Evolutionary conservation across 2,888 invertebrate species (phyloP).

Genomic region (Brachynemurus nebulosus): DNA sequence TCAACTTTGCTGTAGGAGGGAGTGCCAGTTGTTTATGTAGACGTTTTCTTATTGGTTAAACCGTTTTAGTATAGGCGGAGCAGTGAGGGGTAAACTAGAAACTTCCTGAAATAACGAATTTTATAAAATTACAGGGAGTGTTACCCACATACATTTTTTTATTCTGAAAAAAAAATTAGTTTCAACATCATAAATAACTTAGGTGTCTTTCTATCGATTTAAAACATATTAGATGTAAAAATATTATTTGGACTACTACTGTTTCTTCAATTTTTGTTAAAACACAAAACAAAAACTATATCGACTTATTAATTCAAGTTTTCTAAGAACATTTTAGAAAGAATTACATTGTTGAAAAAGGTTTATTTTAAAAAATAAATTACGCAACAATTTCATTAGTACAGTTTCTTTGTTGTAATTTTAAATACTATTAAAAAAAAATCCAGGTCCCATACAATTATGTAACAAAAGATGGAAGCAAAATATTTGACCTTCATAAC

Average conservation of each 20-base stretch:
- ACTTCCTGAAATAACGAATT: slow-evolving; percentile 7
- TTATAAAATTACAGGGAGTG: too few species aligned
- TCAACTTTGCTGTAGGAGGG: slow-evolving; percentile 13
- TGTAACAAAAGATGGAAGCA: background rate
- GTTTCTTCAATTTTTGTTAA: too few species aligned
- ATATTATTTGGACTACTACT: too few species aligned
- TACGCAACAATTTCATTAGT: background rate
- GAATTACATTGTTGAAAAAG: background rate
- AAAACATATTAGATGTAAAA: too few species aligned
- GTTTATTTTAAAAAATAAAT: background rate
- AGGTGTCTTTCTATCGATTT: too few species aligned
- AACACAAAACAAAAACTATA: too few species aligned
- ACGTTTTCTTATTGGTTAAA: slow-evolving; percentile 7
- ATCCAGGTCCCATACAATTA: background rate
- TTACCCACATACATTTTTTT: too few species aligned
- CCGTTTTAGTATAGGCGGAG: background rate
- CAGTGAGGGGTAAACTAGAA: background rate
- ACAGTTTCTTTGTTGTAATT: too few species aligned
- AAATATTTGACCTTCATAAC: background rate
- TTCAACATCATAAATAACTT: too few species aligned
- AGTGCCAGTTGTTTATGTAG: slow-evolving; percentile 17
- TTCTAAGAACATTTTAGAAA: too few species aligned
- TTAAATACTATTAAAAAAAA: background rate
- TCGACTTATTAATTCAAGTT: too few species aligned
- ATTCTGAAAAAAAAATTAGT: too few species aligned